Base-by-base conservation (phyloP, 2,797 vertebrate genomes). In the Gymnopithys bicolor region DNA sequence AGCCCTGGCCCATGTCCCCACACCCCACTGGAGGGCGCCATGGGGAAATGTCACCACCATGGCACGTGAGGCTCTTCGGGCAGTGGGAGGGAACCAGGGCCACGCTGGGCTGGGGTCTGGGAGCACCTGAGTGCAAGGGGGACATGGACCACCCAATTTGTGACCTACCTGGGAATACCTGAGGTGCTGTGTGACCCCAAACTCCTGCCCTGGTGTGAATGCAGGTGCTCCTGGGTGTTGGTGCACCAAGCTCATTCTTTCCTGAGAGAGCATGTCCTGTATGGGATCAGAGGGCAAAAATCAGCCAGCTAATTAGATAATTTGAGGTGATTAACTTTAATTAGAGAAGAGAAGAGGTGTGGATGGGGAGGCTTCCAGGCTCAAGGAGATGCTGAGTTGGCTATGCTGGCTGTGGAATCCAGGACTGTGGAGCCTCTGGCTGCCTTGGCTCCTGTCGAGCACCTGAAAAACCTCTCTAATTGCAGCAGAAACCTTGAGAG, bases 241-340 rank as follows among this genome's bases (percentile, higher is more conserved):
- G 3, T 3, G 43, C 48, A 46, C 21, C 2, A 3, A 73, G 13
- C 66, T 49, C 69, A 3, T 64, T 62, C 30, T 2, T 0, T 24
- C 62, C 46, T 0, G 0, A n/a, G 56, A 18, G 69, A 80, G 3
- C 0, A 0, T 1, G 1, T 8, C 0, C 10, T 11, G 28, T 30
- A 18, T 0, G 2, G 70, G 63, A 80, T 53, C 53, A 76, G 82
- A 80, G 83, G 86, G 56, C 52, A 74, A 80, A 86, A 88, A 84
- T 56, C 91, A 84, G 37, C 13, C 15, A 18, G 0, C 59, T 94
- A 86, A 94, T 85, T 67, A 87, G 32, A 41, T 27, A 87, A 90
- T 77, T 80, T 52, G 59, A 27, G 82, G 19, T 59, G 52, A 93
- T 89, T 58, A 49, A 18, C 7, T 51, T 75, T 73, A 87, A 95